Base-by-base conservation (phyloP, 2,113 vertebrate genomes). In the Trinectes maculatus region DNA sequence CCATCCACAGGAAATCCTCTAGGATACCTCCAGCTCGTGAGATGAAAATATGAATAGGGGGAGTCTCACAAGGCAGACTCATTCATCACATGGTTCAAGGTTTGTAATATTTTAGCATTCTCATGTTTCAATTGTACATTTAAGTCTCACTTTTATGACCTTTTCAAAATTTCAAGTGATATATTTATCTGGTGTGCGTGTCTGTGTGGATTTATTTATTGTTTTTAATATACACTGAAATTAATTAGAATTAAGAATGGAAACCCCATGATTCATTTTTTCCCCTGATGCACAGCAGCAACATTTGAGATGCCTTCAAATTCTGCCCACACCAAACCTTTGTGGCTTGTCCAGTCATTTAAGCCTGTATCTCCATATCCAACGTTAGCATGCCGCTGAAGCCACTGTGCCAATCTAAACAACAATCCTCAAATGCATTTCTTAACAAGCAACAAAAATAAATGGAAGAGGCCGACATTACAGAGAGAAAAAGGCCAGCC, bases 1-100 rank as follows among this genome's bases (percentile, higher is more conserved):
- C 19, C 15, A 64, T 7, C 26, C n/a, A 74, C 6, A 34, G 19
- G 49, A 48, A 56, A 26, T 56, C 22, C 31, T 39, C 22, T 33
- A 42, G 26, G 60, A 3, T 16, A 54, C 15, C 7, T 52, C 24
- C 13, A 34, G 19, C 11, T 54, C 12, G 29, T 34, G 5, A 60
- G 66, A 53, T 19, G 25, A 28, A 33, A 31, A 56, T 25, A 48
- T 51, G 31, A 28, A 10, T 31, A 31, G 8, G 25, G n/a, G 29
- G 9, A 39, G 51, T 48, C 55, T 47, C 12, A 18, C 44, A 48
- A 33, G 16, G 51, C 52, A 19, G 25, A 40, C 33, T 58, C 8
- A 40, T 13, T 16, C 2, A 1, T 46, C 18, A 49, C 9, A 6
- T 13, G 3, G 25, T 59, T 48, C 2, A 19, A 22, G 7, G 26